These are phyloP conservation scores for Coecobrya sp. DNA, from an alignment of 2,888 invertebrate species.

Conservation along the genomic window DNA sequence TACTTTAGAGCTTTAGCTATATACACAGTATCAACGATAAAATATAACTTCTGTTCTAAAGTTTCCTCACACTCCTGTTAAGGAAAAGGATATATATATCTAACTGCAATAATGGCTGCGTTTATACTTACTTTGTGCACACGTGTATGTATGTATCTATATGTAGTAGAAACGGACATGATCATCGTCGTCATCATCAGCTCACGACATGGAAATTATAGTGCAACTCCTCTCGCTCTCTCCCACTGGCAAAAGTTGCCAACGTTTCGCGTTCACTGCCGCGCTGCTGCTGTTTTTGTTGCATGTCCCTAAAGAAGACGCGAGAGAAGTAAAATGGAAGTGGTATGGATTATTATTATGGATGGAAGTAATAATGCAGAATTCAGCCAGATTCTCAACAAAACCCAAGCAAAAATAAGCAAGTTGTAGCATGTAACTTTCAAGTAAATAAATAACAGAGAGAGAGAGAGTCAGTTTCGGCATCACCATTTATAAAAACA, in stretches of 20 bases:
- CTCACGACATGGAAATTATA: slow-evolving; percentile 46
- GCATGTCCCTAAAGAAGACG: not conserved
- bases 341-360: not conserved
- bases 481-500: not conserved
- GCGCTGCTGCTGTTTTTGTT: not conserved
- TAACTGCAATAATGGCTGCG: not conserved
- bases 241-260: slow-evolving; percentile 28
- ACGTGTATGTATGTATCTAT: not conserved
- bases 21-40: not conserved
- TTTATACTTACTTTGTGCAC: not conserved
- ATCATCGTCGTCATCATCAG: not conserved
- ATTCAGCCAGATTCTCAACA: not conserved
- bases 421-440: not conserved
- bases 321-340: not conserved
- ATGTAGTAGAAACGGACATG: not conserved
- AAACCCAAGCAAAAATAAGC: too few species aligned
- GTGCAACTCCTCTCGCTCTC: slow-evolving; percentile 24
- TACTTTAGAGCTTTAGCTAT: too few species aligned
- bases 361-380: not conserved
- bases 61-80: not conserved
- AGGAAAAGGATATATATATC: not conserved
- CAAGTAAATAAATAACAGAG: not conserved
- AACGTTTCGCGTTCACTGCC: not conserved
- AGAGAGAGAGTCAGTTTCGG: not conserved
- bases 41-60: not conserved